Evolutionary conservation across 2,888 invertebrate species (phyloP), one percentile per base, ranked within the genome.

Genomic region (Gonocerus acuteangulatus): DNA sequence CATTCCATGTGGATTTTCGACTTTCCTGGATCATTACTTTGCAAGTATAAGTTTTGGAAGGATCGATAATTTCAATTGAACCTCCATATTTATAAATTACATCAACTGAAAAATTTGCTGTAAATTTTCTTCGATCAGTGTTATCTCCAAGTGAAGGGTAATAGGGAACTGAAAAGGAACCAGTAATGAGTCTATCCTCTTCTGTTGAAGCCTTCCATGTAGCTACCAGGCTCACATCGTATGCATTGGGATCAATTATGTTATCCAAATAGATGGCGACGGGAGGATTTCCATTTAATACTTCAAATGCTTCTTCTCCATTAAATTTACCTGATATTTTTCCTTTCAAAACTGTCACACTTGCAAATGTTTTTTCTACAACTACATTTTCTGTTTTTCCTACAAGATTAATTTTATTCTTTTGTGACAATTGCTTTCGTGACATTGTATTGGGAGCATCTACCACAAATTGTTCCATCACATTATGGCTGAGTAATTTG

Each of bases 21-120:
- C 32, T 44, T 6, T 44, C 36, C 13, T 48, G 16, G 21, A 62
- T 62, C 18, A 67, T n/a, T 6, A 62, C 59, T 44, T 65, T 65
- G 34, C 66, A 67, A 13, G 61, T 59, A 39, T 66, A 66, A 1
- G 62, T 63, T 48, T 62, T 65, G 19, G 61, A 62, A 45, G 64
- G 62, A 18, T 59, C 56, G 21, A 67, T 52, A 13, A 64, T 62
- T 11, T 42, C 57, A 15, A 66, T 56, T 15, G 57, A 60, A 11
- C 45, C 60, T n/a, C 62, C 57, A 21, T 48, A 63, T 60, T 66
- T 62, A 21, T 60, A 52, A 21, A 54, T 51, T 27, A 65, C 58
- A 18, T 62, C 58, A 19, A 66, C 39, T 39, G 65, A 63, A 44
- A 64, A 67, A 54, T 62, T 60, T 27, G 65, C 67, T 48, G 44